phyloP scores from a whole-genome alignment of 2,888 invertebrate species.

The Urechis unicinctus region DNA sequence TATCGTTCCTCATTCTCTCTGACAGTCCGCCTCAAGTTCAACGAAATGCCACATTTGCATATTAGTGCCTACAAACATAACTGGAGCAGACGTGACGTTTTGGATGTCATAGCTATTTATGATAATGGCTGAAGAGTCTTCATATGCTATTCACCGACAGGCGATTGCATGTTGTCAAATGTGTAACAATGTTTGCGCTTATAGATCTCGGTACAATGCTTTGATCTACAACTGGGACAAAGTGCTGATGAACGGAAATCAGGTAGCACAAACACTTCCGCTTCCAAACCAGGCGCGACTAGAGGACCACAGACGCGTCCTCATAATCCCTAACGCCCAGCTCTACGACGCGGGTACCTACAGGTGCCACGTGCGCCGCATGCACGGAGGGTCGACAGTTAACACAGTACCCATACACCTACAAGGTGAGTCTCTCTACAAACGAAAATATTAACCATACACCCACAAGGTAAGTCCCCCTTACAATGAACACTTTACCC shows the following conservation, averaged over 20 bases:
- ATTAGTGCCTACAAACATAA: too few relatives aligned
- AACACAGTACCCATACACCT: constrained; percentile 19
- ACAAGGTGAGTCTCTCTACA: constrained; percentile 21
- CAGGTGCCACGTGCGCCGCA: constrained; percentile 66
- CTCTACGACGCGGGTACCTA: constrained; percentile 96
- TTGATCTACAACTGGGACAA: constrained; percentile 16
- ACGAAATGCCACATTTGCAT: too few relatives aligned
- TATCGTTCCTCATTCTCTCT: too few relatives aligned
- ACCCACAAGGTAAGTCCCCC: too few relatives aligned
- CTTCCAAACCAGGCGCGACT: constrained; percentile 70
- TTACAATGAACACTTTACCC: too few relatives aligned
- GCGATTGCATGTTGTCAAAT: too few relatives aligned
- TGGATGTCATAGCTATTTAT: too few relatives aligned
- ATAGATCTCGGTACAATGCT: constrained; percentile 5
- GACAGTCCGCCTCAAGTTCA: too few relatives aligned
- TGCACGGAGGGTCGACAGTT: constrained; percentile 52
- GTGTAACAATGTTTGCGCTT: background rate
- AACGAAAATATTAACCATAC: too few relatives aligned
- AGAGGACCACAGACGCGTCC: constrained; percentile 74
- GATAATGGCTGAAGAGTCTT: background rate
- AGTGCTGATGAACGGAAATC: constrained; percentile 2
- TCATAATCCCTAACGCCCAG: constrained; percentile 76
- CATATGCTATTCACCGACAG: too few relatives aligned
- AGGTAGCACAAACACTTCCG: constrained; percentile 5
- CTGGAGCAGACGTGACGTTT: too few relatives aligned